Percentiles rank a stretch among this genome's conserved stretches.
These are phyloP conservation scores for Cheilinus undulatus DNA, from an alignment of 2,113 vertebrate genomes.

Conservation along the genomic window DNA sequence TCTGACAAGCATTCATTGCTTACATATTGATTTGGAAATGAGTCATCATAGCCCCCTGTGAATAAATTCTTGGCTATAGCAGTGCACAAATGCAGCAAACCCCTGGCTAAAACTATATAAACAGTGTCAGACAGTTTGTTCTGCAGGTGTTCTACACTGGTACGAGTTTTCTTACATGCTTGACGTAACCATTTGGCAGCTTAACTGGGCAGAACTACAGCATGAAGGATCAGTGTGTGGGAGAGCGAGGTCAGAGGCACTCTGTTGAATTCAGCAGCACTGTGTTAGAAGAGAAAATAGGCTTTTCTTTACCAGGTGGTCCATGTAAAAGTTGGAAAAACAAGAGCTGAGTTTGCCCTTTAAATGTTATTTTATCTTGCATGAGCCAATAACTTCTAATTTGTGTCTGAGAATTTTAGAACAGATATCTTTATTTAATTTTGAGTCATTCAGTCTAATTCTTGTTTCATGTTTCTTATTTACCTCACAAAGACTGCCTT, in stretches of 20 bases:
- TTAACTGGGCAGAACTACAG: not conserved
- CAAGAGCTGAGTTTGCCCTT: not conserved
- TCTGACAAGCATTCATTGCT: conserved; percentile 40
- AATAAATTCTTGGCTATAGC: not conserved
- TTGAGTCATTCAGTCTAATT: not conserved
- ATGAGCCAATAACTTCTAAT: not conserved
- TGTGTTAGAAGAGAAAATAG: conserved; percentile 50
- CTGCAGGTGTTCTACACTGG: conserved; percentile 13
- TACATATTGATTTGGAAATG: conserved; percentile 14
- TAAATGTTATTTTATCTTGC: not conserved
- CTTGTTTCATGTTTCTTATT: conserved; percentile 5
- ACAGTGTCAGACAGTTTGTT: not conserved
- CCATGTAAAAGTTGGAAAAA: not conserved
- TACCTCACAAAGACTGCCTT: not conserved
- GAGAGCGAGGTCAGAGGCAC: conserved; percentile 18
- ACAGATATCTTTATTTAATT: not conserved
- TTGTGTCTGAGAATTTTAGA: not conserved
- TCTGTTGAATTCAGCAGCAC: conserved; percentile 72
- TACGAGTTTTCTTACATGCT: not conserved
- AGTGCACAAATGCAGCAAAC: not conserved
- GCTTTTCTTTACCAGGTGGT: not conserved
- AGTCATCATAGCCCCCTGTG: not conserved
- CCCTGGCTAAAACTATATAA: conserved; percentile 9
- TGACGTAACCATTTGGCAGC: conserved; percentile 1
- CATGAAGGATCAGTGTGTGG: conserved; percentile 40